Conservation (phyloP, 2,797 vertebrate genomes). For the Hemibagrus guttatus region DNA sequence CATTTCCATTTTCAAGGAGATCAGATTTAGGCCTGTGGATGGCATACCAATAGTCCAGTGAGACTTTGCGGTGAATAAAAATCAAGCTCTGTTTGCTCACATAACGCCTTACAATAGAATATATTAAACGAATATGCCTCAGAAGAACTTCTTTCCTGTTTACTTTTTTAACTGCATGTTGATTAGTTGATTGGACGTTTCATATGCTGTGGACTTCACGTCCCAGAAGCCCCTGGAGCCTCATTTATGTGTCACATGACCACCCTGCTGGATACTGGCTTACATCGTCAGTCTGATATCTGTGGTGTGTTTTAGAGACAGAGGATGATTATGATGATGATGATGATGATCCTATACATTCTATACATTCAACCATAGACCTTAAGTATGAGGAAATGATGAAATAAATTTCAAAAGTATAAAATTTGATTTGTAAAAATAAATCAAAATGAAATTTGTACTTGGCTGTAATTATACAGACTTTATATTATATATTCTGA, state of each 20-base stretch:
- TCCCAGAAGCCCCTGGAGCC: slow-evolving; percentile 5
- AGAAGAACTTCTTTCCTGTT: neutral
- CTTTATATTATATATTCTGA: too few relatives aligned
- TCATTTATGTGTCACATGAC: slow-evolving; percentile 16
- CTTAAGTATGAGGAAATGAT: neutral
- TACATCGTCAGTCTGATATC: neutral
- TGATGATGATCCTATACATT: neutral
- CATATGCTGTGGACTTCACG: neutral
- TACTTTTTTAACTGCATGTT: slow-evolving; percentile 1
- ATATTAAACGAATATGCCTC: neutral
- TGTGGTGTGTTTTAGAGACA: neutral
- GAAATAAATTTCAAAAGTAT: too few relatives aligned
- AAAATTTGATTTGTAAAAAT: too few relatives aligned
- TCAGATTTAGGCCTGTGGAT: neutral
- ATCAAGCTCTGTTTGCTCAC: neutral
- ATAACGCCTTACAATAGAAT: neutral
- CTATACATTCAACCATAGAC: neutral
- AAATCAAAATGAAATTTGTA: neutral
- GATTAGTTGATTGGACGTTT: slow-evolving; percentile 1
- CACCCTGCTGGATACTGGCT: neutral
- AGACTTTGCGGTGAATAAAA: neutral
- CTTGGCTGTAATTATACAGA: neutral
- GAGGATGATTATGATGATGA: neutral
- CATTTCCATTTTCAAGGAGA: slow-evolving; percentile 9
- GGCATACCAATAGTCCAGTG: neutral